Evolutionary conservation across 1,140 invertebrate species (phyloP), one percentile per base, ranked within the genome.

Genomic region (Bilobella aurantiaca): DNA sequence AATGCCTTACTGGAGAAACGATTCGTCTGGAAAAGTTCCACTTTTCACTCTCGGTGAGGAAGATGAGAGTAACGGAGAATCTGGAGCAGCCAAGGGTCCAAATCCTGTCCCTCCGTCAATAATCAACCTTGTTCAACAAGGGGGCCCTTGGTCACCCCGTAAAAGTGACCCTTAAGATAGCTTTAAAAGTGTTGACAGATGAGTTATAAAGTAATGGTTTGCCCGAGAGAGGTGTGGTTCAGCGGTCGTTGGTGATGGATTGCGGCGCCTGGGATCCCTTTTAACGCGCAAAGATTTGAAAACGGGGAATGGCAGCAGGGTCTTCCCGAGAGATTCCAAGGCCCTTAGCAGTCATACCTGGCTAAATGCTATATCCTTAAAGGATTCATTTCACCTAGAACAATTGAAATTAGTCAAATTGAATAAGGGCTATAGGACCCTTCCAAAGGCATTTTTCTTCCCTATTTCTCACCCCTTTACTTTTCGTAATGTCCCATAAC

Each of bases 161-260:
- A 12, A 53, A 12, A 18, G 34, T 8, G 8, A 8, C 34, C 34
- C 18, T 18, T 42, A 12, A 18, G 34, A 12, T 18, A 42, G 18
- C 18, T 42, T 42, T 42, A 12, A 18, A 23, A 59, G 67, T 71
- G 70, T 67, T 72, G 70, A 72, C 70, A 72, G 70, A 72, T 72
- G 63, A 69, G 67, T 69, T 69, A 67, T 72, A 68, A 69, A 72
- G 67, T 71, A 72, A 72, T 72, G 66, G 70, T 71, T 69, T 66
- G 70, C 67, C n/a, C 63, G 63, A 56, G 49, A 68, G 64, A 72
- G 71, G 71, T 72, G 71, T 72, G 71, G 71, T 72, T 72, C 70
- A 58, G 65, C 69, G 68, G 68, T 72, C 68, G 49, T 67, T 56
- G 34, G 69, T 70, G 71, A 72, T 72, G 68, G 71, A 72, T 53